Conservation (phyloP, 2,888 invertebrate genomes). For the Mimachlamys varia region DNA sequence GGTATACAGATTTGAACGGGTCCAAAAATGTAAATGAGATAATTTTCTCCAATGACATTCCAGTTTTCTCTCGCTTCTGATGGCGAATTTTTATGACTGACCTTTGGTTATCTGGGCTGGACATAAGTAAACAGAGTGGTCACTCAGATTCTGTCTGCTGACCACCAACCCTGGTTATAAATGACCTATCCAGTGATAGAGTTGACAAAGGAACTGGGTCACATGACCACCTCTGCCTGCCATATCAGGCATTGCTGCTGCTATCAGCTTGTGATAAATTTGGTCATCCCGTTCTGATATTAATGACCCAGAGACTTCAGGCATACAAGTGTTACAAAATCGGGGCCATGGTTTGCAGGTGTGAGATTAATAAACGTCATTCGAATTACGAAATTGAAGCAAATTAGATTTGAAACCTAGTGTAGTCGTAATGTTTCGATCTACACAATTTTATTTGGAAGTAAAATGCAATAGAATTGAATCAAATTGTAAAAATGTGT, state of each 20-base stretch:
- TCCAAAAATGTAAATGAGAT: not conserved
- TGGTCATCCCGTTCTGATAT: not conserved
- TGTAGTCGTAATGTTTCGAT: not conserved
- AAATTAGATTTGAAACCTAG: not conserved
- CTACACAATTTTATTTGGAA: too few relatives aligned
- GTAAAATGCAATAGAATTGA: too few relatives aligned
- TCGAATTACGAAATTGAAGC: not conserved
- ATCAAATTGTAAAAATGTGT: not conserved
- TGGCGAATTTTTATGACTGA: constrained; percentile 14
- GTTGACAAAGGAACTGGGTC: not conserved
- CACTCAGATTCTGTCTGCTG: not conserved
- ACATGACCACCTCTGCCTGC: constrained; percentile 10
- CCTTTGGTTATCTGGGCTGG: constrained; percentile 13
- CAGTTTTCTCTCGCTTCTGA: not conserved
- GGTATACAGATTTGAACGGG: not conserved
- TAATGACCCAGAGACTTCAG: not conserved
- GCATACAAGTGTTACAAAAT: not conserved
- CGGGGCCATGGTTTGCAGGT: not conserved
- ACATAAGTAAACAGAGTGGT: constrained; percentile 29
- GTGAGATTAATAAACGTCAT: not conserved
- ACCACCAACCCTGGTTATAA: not conserved
- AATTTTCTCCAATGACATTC: not conserved
- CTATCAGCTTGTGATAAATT: not conserved
- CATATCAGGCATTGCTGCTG: not conserved
- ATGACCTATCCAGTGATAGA: not conserved